These are phyloP conservation scores for Picathartes gymnocephalus DNA, from an alignment of 2,113 vertebrate genomes.

Conservation along the genomic window DNA sequence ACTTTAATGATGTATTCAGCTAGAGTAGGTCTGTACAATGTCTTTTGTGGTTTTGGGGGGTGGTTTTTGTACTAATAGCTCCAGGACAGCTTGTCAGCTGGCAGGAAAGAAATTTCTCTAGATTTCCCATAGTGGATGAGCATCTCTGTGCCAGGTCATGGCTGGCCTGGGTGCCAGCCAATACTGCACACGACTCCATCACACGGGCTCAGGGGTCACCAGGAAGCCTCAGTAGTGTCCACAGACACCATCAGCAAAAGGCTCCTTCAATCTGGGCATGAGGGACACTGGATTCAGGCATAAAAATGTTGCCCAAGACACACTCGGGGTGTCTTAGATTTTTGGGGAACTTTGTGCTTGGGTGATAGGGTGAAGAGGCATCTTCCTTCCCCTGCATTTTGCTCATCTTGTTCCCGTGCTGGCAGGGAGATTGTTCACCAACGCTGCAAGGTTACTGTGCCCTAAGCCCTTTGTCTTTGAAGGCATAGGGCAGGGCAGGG, in stretches of 20 bases:
- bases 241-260: background rate
- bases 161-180: background rate
- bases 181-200: accelerated
- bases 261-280: background rate
- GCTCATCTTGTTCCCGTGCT: background rate
- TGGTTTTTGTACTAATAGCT: background rate
- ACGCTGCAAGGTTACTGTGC: background rate
- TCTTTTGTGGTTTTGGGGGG: background rate
- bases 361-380: background rate
- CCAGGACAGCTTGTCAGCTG: background rate
- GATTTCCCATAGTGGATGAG: background rate
- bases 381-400: background rate
- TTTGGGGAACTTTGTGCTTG: background rate
- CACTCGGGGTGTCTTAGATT: background rate
- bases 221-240: background rate
- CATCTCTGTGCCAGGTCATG: background rate
- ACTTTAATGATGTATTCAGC: background rate
- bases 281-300: background rate
- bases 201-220: accelerated
- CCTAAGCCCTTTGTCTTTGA: background rate
- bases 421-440: background rate
- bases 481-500: background rate
- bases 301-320: background rate
- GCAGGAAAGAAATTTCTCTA: background rate
- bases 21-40: background rate